These are phyloP conservation scores for Phaetusa simplex DNA, from an alignment of 2,113 vertebrate genomes.

Conservation along the genomic window DNA sequence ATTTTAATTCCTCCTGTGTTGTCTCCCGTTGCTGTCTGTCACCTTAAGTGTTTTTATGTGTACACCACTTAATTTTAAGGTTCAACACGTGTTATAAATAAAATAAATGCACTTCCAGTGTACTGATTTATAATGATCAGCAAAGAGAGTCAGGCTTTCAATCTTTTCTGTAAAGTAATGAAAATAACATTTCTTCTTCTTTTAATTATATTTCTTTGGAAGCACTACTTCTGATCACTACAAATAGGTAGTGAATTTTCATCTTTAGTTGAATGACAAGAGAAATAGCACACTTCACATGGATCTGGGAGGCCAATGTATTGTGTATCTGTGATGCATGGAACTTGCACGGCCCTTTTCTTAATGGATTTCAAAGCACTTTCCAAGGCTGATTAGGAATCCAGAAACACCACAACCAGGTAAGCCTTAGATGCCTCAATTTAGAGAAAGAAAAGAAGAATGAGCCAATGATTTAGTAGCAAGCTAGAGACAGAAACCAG, in stretches of 20 bases:
- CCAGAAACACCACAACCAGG: background rate
- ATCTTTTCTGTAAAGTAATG: background rate
- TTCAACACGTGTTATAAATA: background rate
- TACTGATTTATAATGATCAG: background rate
- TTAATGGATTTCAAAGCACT: background rate
- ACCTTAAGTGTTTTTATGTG: background rate
- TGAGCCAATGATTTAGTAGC: background rate
- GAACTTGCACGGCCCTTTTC: background rate
- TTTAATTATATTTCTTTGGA: constrained; percentile 12
- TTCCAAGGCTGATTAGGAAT: background rate
- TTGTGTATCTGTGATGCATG: background rate
- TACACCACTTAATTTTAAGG: background rate
- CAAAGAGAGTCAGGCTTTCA: background rate
- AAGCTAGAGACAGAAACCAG: background rate
- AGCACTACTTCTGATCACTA: background rate
- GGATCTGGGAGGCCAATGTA: background rate
- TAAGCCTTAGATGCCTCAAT: background rate
- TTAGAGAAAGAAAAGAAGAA: background rate
- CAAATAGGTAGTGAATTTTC: background rate
- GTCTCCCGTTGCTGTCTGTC: background rate
- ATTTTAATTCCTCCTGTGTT: background rate
- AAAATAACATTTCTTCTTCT: background rate
- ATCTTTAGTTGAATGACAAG: background rate
- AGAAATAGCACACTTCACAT: background rate
- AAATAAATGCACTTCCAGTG: background rate